Evolutionary conservation across 2,113 vertebrate genomes (phyloP).

Genomic region (Perca fluviatilis): DNA sequence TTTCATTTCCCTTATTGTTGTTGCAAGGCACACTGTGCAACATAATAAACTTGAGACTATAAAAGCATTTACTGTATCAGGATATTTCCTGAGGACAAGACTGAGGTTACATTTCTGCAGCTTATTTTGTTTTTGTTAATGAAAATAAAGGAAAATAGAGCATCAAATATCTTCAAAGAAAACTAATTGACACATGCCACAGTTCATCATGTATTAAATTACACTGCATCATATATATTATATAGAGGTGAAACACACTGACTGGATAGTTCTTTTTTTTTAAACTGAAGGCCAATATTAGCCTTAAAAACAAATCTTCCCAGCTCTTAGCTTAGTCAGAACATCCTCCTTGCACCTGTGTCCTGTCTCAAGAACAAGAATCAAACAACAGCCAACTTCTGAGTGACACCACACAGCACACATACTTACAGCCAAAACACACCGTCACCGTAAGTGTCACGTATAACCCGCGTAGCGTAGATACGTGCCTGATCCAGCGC

Average conservation of each 20-base stretch:
- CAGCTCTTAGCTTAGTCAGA: neutral
- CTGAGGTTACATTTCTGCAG: neutral
- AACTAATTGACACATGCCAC: too few relatives aligned
- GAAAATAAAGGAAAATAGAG: too few relatives aligned
- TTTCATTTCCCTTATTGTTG: too few relatives aligned
- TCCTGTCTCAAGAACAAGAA: constrained; percentile 9
- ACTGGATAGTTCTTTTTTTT: neutral
- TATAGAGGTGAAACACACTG: neutral
- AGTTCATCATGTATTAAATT: neutral
- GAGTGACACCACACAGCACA: constrained; percentile 16
- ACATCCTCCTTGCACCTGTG: neutral
- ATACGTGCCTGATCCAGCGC: too few relatives aligned
- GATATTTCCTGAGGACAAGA: neutral
- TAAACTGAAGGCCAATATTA: neutral
- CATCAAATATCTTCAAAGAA: too few relatives aligned
- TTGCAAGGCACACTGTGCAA: neutral
- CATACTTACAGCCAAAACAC: constrained; percentile 31
- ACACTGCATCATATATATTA: neutral
- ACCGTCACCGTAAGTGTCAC: neutral
- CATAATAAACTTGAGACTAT: neutral
- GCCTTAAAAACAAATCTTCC: neutral
- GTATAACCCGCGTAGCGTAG: too few relatives aligned
- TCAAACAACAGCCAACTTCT: constrained; percentile 35
- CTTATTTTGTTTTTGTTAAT: neutral
- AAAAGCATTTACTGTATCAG: neutral